A percentile compares a stretch with the other conserved stretches of the same genome.
phyloP scores from a whole-genome alignment of 2,797 vertebrate genomes.

The Cuniculus paca region DNA sequence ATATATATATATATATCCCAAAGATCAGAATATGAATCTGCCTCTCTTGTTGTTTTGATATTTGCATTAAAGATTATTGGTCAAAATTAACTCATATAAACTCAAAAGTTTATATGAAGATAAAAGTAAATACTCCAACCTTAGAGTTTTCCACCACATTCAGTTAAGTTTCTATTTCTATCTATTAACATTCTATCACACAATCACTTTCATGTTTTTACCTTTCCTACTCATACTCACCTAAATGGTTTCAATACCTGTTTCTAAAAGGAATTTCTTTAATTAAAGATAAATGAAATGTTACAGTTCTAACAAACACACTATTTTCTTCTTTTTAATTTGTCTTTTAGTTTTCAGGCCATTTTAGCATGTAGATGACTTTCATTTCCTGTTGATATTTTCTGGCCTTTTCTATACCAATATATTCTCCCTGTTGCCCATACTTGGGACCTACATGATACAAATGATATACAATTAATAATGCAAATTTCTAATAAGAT shows the following conservation, averaged over 20 bases:
- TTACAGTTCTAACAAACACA: not conserved
- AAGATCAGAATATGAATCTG: not conserved
- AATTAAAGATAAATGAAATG: not conserved
- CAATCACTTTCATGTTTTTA: not conserved
- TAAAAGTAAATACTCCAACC: not conserved
- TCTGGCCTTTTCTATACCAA: not conserved
- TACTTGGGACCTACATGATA: not conserved
- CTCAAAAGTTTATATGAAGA: not conserved
- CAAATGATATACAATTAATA: not conserved
- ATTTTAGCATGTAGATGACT: not conserved
- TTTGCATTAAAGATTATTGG: not conserved
- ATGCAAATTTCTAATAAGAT: not conserved
- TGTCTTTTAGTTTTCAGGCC: not conserved
- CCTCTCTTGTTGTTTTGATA: conserved; percentile 7
- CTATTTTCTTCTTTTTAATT: not conserved
- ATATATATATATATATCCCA: no score
- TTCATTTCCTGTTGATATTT: not conserved
- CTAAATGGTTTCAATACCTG: not conserved
- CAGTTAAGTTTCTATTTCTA: not conserved
- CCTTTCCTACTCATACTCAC: not conserved
- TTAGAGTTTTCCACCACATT: not conserved
- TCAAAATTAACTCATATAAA: conserved; percentile 32
- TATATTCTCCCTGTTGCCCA: not conserved
- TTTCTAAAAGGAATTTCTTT: conserved; percentile 36
- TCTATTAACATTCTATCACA: not conserved